Percentiles rank a stretch among this genome's conserved stretches.
These are phyloP conservation scores for Meandrina meandrites DNA, from an alignment of 92 coral and sea anemone species.

Conservation along the genomic window DNA sequence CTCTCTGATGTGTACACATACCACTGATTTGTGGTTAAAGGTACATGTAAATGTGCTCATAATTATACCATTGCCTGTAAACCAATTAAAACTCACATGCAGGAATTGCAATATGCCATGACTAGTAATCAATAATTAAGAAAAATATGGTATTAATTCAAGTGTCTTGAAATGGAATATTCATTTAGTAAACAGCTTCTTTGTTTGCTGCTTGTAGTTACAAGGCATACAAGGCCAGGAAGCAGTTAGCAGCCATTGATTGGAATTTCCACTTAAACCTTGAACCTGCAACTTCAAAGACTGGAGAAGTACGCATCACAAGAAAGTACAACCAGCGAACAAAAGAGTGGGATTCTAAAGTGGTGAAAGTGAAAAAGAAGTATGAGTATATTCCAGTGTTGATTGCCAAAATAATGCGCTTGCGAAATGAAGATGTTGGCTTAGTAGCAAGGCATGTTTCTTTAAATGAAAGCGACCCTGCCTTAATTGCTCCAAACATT, in stretches of 20 bases:
- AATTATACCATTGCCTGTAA: too few species aligned
- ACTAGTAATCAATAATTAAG: too few species aligned
- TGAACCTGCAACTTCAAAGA: conserved; percentile 9
- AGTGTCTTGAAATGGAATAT: too few species aligned
- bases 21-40: too few species aligned
- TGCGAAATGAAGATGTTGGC: conserved; percentile 31
- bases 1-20: too few species aligned
- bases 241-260: conserved; percentile 60
- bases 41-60: too few species aligned
- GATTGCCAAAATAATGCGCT: conserved; percentile 25
- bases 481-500: conserved; percentile 13
- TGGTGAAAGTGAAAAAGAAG: conserved; percentile 39
- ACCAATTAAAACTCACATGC: too few species aligned
- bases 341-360: conserved; percentile 52
- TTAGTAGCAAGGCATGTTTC: conserved; percentile 3
- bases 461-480: conserved; percentile 23
- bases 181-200: not conserved
- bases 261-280: conserved; percentile 57
- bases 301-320: conserved; percentile 39
- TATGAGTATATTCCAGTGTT: conserved; percentile 49
- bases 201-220: conserved; percentile 29
- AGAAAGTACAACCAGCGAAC: conserved; percentile 62
- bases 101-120: too few species aligned
- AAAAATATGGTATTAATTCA: too few species aligned
- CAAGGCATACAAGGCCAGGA: conserved; percentile 55